Base-by-base conservation (phyloP, 2,888 invertebrate genomes). In the Euzophera pinguis region DNA sequence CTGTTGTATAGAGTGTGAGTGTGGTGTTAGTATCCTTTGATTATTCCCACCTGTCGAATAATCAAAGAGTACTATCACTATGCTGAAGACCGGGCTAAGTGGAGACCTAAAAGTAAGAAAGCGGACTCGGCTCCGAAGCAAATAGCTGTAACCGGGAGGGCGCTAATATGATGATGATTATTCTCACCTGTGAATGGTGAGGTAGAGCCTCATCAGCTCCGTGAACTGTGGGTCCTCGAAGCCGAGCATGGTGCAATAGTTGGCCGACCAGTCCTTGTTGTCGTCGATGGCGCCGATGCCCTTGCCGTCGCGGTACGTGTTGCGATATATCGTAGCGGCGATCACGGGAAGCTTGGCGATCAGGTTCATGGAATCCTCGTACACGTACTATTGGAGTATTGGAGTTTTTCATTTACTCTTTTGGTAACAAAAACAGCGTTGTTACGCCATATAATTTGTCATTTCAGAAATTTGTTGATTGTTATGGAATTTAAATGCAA, bases 321-420 rank as follows among this genome's bases (percentile, higher is more conserved):
- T 98, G 59, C 97, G 93, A 90, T 98, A 98, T 73, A 98, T 98
- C 12, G 97, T 96, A 12, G 98, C 97, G 0, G 98, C 98, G 13
- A 98, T 93, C 16, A 97, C 97, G 0, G 98, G 98, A 74, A 98
- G 88, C 83, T 98, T 98, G 49, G 98, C 98, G 75, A 98, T 97
- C 68, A 98, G 90, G 81, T 98, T 96, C 97, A 98, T 98, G 12
- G 97, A 92, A 84, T 98, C 98, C 84, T 98, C 98, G 81, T 97
- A 98, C 6, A 93, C 92, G 75, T 94, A 93, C 94, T 90, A 71
- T 49, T 22, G 50, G 53, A 53, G 37, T 13, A 13, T 35, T 13
- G 41, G 7, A 22, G 9, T n/a, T 5, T 41, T 8, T 17, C 9
- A 16, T 5, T 10, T 8, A 10, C 7, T n/a, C n/a, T n/a, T n/a